Conservation (phyloP, 2,888 invertebrate genomes). For the Meliscaeva auricollis region DNA sequence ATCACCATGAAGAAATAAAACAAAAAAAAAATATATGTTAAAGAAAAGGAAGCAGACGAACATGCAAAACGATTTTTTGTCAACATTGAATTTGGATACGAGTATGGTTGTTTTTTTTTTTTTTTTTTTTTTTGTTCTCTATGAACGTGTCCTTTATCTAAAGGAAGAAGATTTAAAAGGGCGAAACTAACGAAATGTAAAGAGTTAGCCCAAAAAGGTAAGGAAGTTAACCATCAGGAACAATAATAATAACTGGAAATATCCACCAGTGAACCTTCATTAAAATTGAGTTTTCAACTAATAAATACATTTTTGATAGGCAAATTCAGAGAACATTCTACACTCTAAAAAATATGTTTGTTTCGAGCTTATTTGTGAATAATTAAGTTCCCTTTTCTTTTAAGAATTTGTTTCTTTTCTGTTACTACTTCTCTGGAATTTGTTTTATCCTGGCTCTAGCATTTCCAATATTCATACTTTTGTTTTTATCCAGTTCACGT, state of each 20-base stretch:
- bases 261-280: constrained; percentile 37
- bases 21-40: not conserved
- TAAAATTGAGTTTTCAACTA: constrained; percentile 51
- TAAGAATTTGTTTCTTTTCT: no score
- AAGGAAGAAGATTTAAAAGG: not conserved
- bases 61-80: constrained; percentile 81
- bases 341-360: no score
- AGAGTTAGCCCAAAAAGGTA: not conserved
- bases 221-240: constrained; percentile 28
- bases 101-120: not conserved
- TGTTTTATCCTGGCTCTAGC: no score
- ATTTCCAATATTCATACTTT: no score
- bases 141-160: constrained; percentile 20
- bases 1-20: constrained; percentile 37
- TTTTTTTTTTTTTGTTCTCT: not conserved
- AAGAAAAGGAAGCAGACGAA: constrained; percentile 78
- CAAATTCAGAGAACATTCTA: no score
- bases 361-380: no score
- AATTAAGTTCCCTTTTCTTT: no score
- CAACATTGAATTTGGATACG: constrained; percentile 17
- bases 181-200: not conserved
- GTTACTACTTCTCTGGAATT: no score
- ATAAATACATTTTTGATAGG: constrained; percentile 31
- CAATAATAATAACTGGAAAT: constrained; percentile 19
- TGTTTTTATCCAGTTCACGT: no score